Conservation (phyloP, 2,888 invertebrate species). For the Tortrix viridana region DNA sequence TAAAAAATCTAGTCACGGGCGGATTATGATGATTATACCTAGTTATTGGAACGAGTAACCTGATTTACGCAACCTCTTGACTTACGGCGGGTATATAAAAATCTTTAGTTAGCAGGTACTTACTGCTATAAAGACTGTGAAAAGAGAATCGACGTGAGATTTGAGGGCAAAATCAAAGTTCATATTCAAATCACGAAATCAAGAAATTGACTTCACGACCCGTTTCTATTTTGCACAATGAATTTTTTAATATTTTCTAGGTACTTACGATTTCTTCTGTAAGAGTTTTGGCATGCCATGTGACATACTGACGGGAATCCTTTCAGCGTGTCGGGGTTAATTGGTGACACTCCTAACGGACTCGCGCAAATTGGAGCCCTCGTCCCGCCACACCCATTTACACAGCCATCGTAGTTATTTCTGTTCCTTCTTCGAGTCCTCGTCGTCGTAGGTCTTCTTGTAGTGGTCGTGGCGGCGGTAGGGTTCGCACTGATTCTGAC, state of each 20-base stretch:
- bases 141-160: too few relatives aligned
- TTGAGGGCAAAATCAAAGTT: too few relatives aligned
- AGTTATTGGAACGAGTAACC: too few relatives aligned
- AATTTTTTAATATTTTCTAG: background rate
- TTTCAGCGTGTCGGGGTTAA: constrained; percentile 67
- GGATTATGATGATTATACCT: too few relatives aligned
- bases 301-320: constrained; percentile 78
- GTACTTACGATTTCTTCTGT: constrained; percentile 69
- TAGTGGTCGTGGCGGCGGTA: constrained; percentile 44
- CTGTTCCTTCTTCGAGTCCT: constrained; percentile 46
- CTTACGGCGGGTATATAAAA: too few relatives aligned
- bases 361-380: constrained; percentile 69
- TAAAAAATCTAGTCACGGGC: too few relatives aligned
- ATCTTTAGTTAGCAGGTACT: too few relatives aligned
- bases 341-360: constrained; percentile 58
- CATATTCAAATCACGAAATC: too few relatives aligned
- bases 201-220: too few relatives aligned
- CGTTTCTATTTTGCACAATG: background rate
- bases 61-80: too few relatives aligned
- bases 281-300: constrained; percentile 78
- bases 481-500: constrained; percentile 59
- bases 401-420: constrained; percentile 68
- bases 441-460: constrained; percentile 49
- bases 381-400: constrained; percentile 62
- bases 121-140: too few relatives aligned